phyloP scores from a whole-genome alignment of 2,113 vertebrate genomes.

The Malurus elegans region DNA sequence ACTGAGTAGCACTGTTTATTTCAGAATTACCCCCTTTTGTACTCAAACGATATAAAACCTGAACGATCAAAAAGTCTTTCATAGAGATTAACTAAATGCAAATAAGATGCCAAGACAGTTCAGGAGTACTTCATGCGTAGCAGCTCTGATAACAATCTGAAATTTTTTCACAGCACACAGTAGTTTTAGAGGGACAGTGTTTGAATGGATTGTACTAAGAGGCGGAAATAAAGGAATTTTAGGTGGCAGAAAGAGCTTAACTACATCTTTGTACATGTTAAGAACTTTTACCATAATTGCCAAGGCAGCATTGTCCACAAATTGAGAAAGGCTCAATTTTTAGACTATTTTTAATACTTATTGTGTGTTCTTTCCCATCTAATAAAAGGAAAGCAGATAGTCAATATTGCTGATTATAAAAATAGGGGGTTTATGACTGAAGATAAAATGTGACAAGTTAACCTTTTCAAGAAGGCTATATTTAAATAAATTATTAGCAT shows the following conservation, averaged over 20 bases:
- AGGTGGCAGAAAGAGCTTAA: background rate
- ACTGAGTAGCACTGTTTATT: background rate
- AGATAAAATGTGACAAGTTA: background rate
- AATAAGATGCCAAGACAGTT: background rate
- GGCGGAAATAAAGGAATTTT: background rate
- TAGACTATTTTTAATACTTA: background rate
- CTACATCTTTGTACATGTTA: background rate
- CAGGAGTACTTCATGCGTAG: background rate
- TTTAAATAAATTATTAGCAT: constrained; percentile 48
- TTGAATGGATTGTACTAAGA: background rate
- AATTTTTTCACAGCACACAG: accelerated
- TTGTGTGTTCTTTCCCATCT: background rate
- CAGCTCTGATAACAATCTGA: background rate
- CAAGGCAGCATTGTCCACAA: background rate
- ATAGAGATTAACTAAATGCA: background rate
- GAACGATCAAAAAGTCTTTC: background rate
- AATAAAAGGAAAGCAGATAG: background rate
- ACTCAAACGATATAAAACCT: background rate
- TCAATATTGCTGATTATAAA: background rate
- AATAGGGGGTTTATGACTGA: background rate
- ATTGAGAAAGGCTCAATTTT: background rate
- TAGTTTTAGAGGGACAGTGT: background rate
- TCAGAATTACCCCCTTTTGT: background rate
- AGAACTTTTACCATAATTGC: background rate
- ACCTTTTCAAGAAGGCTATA: constrained; percentile 16